These are phyloP conservation scores for Schlechtendalia chinensis DNA, from an alignment of 1,140 invertebrate genomes.

Conservation along the genomic window DNA sequence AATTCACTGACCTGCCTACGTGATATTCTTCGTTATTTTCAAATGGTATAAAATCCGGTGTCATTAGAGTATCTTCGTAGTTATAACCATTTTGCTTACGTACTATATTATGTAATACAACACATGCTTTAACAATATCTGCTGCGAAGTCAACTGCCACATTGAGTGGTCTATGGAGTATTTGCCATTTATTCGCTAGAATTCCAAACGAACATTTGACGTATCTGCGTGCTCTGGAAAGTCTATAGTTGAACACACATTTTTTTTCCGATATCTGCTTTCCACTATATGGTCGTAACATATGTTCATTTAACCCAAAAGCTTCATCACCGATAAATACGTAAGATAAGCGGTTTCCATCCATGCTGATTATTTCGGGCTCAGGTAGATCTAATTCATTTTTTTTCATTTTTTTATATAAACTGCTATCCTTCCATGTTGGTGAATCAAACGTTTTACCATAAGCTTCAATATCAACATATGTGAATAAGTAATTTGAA, in stretches of 20 bases:
- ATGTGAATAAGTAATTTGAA: conserved; percentile 48
- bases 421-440: conserved; percentile 11
- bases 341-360: conserved; percentile 51
- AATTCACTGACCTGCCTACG: too few relatives aligned
- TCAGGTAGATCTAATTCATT: conserved; percentile 25
- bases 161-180: too few relatives aligned
- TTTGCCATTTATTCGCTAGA: too few relatives aligned
- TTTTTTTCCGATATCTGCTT: conserved; percentile 50
- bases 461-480: conserved; percentile 49
- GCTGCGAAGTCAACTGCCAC: too few relatives aligned
- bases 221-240: conserved; percentile 53
- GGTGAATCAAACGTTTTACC: conserved; percentile 50
- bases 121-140: too few relatives aligned
- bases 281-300: too few relatives aligned
- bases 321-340: conserved; percentile 56
- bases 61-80: too few relatives aligned
- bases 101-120: too few relatives aligned
- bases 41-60: too few relatives aligned
- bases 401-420: not conserved
- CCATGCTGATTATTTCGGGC: conserved; percentile 45
- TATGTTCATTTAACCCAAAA: conserved; percentile 56
- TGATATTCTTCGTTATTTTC: too few relatives aligned
- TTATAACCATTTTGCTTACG: too few relatives aligned
- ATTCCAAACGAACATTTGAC: too few relatives aligned
- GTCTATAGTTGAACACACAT: conserved; percentile 56